These are phyloP conservation scores for Ormyrus rosae DNA, from an alignment of 2,888 invertebrate species.

Conservation along the genomic window DNA sequence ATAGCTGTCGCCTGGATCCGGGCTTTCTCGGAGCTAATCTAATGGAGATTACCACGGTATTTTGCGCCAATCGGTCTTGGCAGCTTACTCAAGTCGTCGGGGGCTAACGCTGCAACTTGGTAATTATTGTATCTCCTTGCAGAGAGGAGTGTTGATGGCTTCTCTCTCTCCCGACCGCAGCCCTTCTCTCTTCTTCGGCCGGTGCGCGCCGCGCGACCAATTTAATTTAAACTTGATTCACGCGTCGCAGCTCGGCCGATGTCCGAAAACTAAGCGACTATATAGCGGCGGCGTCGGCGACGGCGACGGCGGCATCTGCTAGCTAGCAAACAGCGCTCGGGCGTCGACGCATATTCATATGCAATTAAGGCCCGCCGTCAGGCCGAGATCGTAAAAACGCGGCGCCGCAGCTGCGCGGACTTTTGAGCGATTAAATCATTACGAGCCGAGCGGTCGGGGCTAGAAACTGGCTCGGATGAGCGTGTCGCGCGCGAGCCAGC, in stretches of 20 bases:
- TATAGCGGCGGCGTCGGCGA: neutral
- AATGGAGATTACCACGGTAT: slow-evolving; percentile 56
- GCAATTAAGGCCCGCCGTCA: slow-evolving; percentile 35
- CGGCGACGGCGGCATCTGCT: slow-evolving; percentile 14
- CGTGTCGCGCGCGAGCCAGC: neutral
- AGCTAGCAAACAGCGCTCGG: neutral
- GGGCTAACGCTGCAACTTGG: slow-evolving; percentile 61
- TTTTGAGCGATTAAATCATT: slow-evolving; percentile 35
- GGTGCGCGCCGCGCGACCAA: slow-evolving; percentile 35
- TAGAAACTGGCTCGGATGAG: neutral
- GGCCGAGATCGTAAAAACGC: slow-evolving; percentile 23
- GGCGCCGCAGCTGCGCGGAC: neutral
- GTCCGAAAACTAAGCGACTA: slow-evolving; percentile 51
- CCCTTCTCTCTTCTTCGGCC: neutral
- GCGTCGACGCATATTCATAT: slow-evolving; percentile 42
- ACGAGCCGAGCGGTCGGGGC: neutral
- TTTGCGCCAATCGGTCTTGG: slow-evolving; percentile 62
- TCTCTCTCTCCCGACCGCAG: neutral
- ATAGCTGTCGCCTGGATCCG: neutral
- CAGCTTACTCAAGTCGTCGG: slow-evolving; percentile 52
- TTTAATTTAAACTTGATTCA: slow-evolving; percentile 65
- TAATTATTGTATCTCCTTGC: slow-evolving; percentile 68
- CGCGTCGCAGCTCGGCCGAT: slow-evolving; percentile 45
- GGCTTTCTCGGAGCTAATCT: slow-evolving; percentile 59
- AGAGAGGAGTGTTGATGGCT: slow-evolving; percentile 52